Percentiles rank a stretch among this genome's conserved stretches.
Evolutionary conservation across 2,888 invertebrate genomes (phyloP).

Genomic region (Drosophila greeni): DNA sequence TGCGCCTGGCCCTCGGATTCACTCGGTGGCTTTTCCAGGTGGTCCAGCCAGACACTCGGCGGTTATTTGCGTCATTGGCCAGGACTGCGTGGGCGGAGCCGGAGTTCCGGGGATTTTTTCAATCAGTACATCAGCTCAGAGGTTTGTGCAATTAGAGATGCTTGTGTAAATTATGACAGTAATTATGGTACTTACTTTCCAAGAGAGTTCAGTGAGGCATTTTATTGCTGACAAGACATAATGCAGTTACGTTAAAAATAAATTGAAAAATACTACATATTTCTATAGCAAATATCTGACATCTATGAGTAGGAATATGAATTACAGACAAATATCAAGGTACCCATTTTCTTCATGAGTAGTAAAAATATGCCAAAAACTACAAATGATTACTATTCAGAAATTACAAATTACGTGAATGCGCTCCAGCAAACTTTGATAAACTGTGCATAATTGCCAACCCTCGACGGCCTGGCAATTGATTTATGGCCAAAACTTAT

Average conservation of each 20-base stretch:
- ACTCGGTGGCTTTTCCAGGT: slow-evolving; percentile 1
- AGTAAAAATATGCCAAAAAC: neutral
- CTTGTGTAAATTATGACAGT: slow-evolving; percentile 2
- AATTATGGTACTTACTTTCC: neutral
- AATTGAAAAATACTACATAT: neutral
- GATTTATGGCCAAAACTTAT: slow-evolving; percentile 62
- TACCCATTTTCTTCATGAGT: neutral
- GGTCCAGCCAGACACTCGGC: slow-evolving; percentile 32
- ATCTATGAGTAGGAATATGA: neutral
- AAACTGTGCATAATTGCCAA: slow-evolving; percentile 31
- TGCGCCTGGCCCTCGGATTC: too few relatives aligned
- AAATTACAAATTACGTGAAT: slow-evolving; percentile 21
- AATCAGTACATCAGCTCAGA: slow-evolving; percentile 16
- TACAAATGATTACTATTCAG: neutral
- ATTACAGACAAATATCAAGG: neutral
- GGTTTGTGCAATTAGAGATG: neutral
- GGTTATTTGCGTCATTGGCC: slow-evolving; percentile 52
- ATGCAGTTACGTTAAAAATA: too few relatives aligned
- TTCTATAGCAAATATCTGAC: neutral
- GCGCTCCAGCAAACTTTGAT: slow-evolving; percentile 16
- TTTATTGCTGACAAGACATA: neutral
- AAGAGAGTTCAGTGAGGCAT: neutral
- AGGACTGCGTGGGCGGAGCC: slow-evolving; percentile 15
- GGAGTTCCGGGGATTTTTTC: slow-evolving; percentile 10
- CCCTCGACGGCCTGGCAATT: slow-evolving; percentile 42